Evolutionary conservation across 2,888 invertebrate genomes (phyloP), one percentile per base, ranked within the genome.

Genomic region (Geotrupes spiniger): DNA sequence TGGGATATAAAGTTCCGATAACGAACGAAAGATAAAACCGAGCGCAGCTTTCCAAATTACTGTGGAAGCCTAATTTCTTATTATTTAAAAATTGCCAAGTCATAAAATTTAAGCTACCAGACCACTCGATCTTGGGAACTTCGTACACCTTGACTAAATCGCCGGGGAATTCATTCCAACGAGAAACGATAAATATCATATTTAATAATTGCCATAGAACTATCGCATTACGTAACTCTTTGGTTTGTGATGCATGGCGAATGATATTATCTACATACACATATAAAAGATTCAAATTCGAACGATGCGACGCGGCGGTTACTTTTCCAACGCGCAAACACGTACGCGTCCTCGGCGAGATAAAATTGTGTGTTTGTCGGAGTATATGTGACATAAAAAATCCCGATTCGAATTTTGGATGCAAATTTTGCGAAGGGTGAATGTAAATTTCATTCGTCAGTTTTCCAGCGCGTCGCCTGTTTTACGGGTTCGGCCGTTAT

Each of bases 1-100:
- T 43, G 36, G 38, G 16, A n/a, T 40, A 38, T 46, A 46, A 46
- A 50, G 46, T 26, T 41, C 16, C 42, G 26, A 26, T 38, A 41
- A 46, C 29, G 36, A 29, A 26, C 37, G 41, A 6, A 6, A 42
- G 29, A 50, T 45, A 50, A 46, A 46, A 21, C 38, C 17, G 14
- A 41, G 11, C 25, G 16, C 41, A 12, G 47, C 21, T 28, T 27
- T 29, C 21, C 38, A 41, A 54, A 52, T 49, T 54, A 42, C 41
- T 36, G 45, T 39, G 36, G 46, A 47, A 47, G 37, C 38, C 31
- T 49, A 52, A 56, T 53, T 52, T 51, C 48, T 42, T 47, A 56
- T 53, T 46, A 50, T 52, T 52, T 48, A 50, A 53, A 50, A 56
- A 52, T 44, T 53, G 56, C 51, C 48, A 44, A 50, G 49, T 53